phyloP scores from a whole-genome alignment of 2,797 vertebrate species.

The Falco cherrug region DNA sequence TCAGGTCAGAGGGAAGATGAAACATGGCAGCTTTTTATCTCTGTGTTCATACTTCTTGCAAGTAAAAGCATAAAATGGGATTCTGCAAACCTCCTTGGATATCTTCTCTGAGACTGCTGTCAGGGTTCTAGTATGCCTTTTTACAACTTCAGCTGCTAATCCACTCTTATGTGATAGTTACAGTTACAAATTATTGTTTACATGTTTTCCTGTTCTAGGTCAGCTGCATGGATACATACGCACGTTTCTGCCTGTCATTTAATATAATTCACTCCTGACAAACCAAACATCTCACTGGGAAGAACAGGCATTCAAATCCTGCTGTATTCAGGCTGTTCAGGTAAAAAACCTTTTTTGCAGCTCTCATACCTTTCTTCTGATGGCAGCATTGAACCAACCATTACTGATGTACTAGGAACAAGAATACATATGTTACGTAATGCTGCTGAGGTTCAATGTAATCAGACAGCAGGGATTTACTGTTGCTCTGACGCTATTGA shows the following conservation, averaged over 20 bases:
- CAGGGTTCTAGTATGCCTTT: background rate
- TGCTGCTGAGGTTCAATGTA: background rate
- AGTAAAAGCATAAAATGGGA: constrained; percentile 33
- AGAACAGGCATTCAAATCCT: background rate
- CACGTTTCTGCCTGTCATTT: background rate
- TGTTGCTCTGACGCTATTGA: background rate
- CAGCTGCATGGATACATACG: background rate
- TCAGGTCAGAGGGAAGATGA: constrained; percentile 22
- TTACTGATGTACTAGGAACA: background rate
- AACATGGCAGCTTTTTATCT: constrained; percentile 49
- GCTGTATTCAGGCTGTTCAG: background rate
- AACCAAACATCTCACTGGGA: background rate
- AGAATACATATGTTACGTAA: background rate
- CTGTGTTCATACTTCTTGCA: constrained; percentile 8
- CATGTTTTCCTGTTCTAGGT: constrained; percentile 1
- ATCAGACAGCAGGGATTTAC: background rate
- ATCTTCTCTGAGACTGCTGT: background rate
- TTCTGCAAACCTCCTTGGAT: constrained; percentile 24
- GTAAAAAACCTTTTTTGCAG: background rate
- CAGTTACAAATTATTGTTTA: background rate
- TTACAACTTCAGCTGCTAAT: constrained; percentile 16
- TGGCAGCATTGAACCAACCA: background rate
- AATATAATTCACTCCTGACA: background rate
- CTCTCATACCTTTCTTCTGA: background rate
- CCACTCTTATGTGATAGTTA: background rate